Evolutionary conservation across 2,797 vertebrate species (phyloP).

Genomic region (Acrocephalus scirpaceus): DNA sequence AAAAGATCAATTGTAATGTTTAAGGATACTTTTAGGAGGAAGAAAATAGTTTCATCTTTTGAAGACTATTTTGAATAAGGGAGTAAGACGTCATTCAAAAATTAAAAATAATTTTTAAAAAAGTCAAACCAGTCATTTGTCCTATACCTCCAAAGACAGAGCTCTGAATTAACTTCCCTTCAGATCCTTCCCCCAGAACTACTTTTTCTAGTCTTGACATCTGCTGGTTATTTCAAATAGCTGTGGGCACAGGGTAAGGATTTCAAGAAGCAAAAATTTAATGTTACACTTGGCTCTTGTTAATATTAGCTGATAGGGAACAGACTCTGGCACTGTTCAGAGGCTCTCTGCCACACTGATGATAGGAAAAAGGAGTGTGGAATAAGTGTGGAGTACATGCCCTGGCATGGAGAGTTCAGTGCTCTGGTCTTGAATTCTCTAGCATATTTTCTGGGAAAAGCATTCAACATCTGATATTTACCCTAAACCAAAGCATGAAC

Average conservation of each 20-base stretch:
- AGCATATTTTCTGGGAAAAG: neutral
- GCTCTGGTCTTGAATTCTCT: neutral
- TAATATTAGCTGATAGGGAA: neutral
- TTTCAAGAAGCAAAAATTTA: neutral
- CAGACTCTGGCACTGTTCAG: neutral
- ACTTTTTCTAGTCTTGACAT: neutral
- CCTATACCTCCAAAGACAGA: neutral
- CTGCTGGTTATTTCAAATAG: neutral
- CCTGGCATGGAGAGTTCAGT: neutral
- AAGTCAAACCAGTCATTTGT: neutral
- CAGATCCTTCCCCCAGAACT: neutral
- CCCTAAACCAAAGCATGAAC: neutral
- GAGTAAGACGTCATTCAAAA: neutral
- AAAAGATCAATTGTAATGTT: neutral
- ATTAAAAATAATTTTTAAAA: neutral
- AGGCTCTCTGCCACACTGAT: neutral
- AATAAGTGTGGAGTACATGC: neutral
- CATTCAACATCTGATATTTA: neutral
- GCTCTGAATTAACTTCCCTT: neutral
- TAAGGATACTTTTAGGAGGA: neutral
- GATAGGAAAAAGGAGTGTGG: neutral
- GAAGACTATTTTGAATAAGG: neutral
- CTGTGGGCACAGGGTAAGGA: neutral
- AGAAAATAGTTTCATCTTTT: neutral
- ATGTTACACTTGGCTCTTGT: neutral